A percentile compares a stretch with the other conserved stretches of the same genome.
Conservation (phyloP, 2,797 vertebrate genomes). For the Lacerta agilis region DNA sequence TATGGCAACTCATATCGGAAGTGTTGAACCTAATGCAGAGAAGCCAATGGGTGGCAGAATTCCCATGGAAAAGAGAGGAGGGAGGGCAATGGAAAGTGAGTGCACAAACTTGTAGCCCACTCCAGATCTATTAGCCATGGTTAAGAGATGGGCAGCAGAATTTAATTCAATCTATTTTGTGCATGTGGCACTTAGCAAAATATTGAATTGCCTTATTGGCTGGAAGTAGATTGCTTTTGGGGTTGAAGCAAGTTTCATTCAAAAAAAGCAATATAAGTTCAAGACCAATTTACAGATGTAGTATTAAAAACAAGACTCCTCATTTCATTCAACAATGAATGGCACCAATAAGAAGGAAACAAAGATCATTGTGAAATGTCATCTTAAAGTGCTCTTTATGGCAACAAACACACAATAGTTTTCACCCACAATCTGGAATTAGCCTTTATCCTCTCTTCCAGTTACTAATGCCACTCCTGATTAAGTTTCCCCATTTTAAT, state of each 20-base stretch:
- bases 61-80: background rate
- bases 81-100: background rate
- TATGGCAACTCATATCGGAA: background rate
- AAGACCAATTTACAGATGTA: conserved; percentile 12
- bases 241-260: background rate
- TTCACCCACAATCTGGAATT: conserved; percentile 3
- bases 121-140: background rate
- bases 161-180: background rate
- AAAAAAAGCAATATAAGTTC: background rate
- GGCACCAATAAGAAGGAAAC: background rate
- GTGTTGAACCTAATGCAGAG: background rate
- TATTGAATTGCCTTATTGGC: background rate
- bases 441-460: conserved; percentile 10
- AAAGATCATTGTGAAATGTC: background rate
- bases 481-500: conserved; percentile 37
- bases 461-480: conserved; percentile 29
- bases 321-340: conserved; percentile 2
- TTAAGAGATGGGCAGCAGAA: background rate
- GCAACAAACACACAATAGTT: background rate
- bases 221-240: conserved; percentile 1
- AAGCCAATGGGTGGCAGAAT: background rate
- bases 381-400: conserved; percentile 14
- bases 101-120: background rate
- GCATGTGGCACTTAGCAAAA: background rate
- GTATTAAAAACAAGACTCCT: background rate